These are phyloP conservation scores for Drosophila rufa DNA, from an alignment of 1,140 invertebrate genomes.

Conservation along the genomic window DNA sequence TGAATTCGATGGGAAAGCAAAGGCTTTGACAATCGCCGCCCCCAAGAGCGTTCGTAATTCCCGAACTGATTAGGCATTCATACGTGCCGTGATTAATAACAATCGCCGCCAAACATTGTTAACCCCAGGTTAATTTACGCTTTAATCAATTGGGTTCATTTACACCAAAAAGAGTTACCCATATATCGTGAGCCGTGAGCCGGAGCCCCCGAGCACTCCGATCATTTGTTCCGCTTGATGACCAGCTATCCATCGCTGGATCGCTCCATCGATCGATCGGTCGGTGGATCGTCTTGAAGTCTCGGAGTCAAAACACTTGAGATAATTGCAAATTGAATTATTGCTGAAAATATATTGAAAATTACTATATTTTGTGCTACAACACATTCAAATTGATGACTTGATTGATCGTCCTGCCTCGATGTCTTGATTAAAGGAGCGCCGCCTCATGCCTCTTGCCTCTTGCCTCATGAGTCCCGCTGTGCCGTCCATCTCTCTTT, in stretches of 20 bases:
- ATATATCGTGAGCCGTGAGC: conserved; percentile 35
- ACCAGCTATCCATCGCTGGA: conserved; percentile 54
- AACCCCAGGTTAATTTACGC: conserved; percentile 83
- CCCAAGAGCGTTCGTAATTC: conserved; percentile 68
- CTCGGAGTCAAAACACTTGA: conserved; percentile 76
- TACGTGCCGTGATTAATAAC: conserved; percentile 80
- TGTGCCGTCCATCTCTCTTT: conserved; percentile 12
- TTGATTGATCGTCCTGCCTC: conserved; percentile 75
- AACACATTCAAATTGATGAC: conserved; percentile 84
- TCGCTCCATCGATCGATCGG: conserved; percentile 18
- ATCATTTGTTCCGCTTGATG: conserved; percentile 72
- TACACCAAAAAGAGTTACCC: conserved; percentile 54
- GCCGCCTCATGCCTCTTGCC: conserved; percentile 40
- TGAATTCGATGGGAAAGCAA: conserved; percentile 77
- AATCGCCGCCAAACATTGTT: conserved; percentile 79
- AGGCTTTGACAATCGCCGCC: conserved; percentile 68
- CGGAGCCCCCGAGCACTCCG: conserved; percentile 45
- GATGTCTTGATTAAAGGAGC: conserved; percentile 76
- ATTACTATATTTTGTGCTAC: conserved; percentile 82
- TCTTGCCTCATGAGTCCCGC: conserved; percentile 26
- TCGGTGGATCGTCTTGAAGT: conserved; percentile 44
- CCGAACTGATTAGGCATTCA: conserved; percentile 82
- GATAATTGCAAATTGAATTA: conserved; percentile 84
- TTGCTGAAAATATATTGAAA: conserved; percentile 83
- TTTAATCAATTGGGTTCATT: conserved; percentile 84